These are phyloP conservation scores for Xanthia icteritia DNA, from an alignment of 2,888 invertebrate genomes.

Conservation along the genomic window DNA sequence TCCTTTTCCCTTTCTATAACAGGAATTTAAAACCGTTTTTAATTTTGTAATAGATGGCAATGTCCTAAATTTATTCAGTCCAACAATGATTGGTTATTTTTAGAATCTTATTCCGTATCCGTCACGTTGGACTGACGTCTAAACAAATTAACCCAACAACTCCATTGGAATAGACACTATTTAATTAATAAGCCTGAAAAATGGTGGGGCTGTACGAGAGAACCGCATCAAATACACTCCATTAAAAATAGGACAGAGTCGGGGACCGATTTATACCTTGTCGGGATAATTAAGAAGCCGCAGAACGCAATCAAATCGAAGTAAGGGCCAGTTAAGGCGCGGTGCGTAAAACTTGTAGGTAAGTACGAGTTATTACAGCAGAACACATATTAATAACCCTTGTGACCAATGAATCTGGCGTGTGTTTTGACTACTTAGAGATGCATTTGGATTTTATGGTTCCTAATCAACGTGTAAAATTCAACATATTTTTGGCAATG, in stretches of 20 bases:
- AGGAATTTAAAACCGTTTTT: slow-evolving; percentile 48
- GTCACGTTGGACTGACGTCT: slow-evolving; percentile 53
- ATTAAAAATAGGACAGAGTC: slow-evolving; percentile 72
- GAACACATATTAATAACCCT: slow-evolving; percentile 21
- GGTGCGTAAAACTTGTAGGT: slow-evolving; percentile 18
- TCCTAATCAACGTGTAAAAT: slow-evolving; percentile 15
- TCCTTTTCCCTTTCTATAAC: slow-evolving; percentile 28
- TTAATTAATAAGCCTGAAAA: slow-evolving; percentile 78
- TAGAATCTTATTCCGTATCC: slow-evolving; percentile 62
- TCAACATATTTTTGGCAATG: neutral
- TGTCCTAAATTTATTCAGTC: slow-evolving; percentile 46
- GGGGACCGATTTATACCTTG: slow-evolving; percentile 66
- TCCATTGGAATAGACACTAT: slow-evolving; percentile 66
- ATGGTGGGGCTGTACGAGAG: slow-evolving; percentile 60
- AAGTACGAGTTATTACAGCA: slow-evolving; percentile 23
- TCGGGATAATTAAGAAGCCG: slow-evolving; percentile 62
- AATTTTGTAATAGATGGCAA: slow-evolving; percentile 48
- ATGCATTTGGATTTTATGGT: slow-evolving; percentile 13
- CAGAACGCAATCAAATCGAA: slow-evolving; percentile 45
- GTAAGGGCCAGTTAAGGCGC: slow-evolving; percentile 24
- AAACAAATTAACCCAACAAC: slow-evolving; percentile 69
- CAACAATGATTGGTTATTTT: slow-evolving; percentile 60
- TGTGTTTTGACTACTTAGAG: slow-evolving; percentile 11
- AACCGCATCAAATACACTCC: slow-evolving; percentile 63
- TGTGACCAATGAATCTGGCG: neutral